Percentiles rank a stretch among this genome's conserved stretches.
Evolutionary conservation across 2,888 invertebrate genomes (phyloP).

Genomic region (Stenotaenia linearis): DNA sequence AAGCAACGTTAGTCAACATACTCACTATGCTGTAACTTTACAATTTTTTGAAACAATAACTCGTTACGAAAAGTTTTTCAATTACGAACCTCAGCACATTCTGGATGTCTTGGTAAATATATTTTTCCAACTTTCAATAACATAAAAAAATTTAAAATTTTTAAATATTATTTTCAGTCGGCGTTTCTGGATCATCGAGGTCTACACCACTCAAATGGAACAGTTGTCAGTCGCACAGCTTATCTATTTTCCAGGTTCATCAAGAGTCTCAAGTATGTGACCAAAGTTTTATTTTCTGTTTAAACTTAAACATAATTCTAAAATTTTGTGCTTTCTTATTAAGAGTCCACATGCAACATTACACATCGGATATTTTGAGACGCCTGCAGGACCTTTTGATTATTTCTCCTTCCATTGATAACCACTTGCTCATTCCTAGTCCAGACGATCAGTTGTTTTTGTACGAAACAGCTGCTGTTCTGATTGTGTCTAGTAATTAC

Average conservation of each 20-base stretch:
- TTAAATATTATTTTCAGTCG: slow-evolving; percentile 39
- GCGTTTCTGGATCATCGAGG: slow-evolving; percentile 54
- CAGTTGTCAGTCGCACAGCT: slow-evolving; percentile 53
- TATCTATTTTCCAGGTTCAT: slow-evolving; percentile 56
- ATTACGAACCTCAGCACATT: slow-evolving; percentile 50
- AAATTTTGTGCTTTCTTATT: background rate
- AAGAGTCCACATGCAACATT: slow-evolving; percentile 48
- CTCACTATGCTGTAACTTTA: slow-evolving; percentile 50
- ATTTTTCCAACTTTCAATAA: background rate
- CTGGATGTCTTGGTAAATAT: slow-evolving; percentile 48
- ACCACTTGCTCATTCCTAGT: slow-evolving; percentile 44
- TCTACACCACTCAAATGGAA: slow-evolving; percentile 48
- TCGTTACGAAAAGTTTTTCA: slow-evolving; percentile 55
- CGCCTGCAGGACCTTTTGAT: slow-evolving; percentile 52
- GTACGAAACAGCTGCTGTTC: slow-evolving; percentile 54
- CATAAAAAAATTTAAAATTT: background rate
- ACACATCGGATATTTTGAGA: slow-evolving; percentile 51
- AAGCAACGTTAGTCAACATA: slow-evolving; percentile 49
- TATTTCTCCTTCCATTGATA: slow-evolving; percentile 48
- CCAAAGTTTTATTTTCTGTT: background rate
- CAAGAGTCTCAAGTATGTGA: slow-evolving; percentile 52
- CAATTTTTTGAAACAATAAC: slow-evolving; percentile 51
- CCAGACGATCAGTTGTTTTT: slow-evolving; percentile 55
- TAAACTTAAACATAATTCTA: no score
- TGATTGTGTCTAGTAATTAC: slow-evolving; percentile 53